Evolutionary conservation across 2,888 invertebrate genomes (phyloP), one percentile per base, ranked within the genome.

Genomic region (Heteropelma amictum): DNA sequence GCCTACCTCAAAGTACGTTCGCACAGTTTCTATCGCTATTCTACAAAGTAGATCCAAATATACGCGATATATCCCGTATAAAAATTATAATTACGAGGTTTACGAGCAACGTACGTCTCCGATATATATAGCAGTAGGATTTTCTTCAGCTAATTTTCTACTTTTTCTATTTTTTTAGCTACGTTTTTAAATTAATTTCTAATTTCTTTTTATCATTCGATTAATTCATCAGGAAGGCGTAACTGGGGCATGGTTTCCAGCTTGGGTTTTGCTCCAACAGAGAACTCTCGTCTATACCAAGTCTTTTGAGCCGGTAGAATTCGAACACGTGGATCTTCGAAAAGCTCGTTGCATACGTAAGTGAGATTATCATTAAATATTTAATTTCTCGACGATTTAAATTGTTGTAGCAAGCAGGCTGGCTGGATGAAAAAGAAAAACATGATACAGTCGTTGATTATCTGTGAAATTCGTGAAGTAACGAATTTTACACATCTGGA

Each of bases 341-440:
- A 96, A 96, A 90, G 95, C 95, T 0, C 92, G 95, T 81, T 94
- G 93, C 84, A 93, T 96, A 61, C 93, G 95, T 95, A 86, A 91
- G 92, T 71, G 17, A 7, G 42, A 67, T 28, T 23, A 14, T 58
- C 12, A 0, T 3, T n/a, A n/a, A n/a, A n/a, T n/a, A n/a, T n/a
- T n/a, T n/a, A n/a, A n/a, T n/a, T n/a, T n/a, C n/a, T n/a, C n/a
- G n/a, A n/a, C n/a, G n/a, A n/a, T n/a, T n/a, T n/a, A n/a, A n/a
- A n/a, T n/a, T n/a, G n/a, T n/a, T n/a, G n/a, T n/a, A n/a, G n/a
- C n/a, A n/a, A n/a, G n/a, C n/a, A n/a, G n/a, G n/a, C n/a, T n/a
- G n/a, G n/a, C n/a, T n/a, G n/a, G n/a, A n/a, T n/a, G n/a, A n/a
- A n/a, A n/a, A n/a, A n/a, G n/a, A n/a, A n/a, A n/a, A n/a, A n/a